A percentile compares a stretch with the other conserved stretches of the same genome.
Evolutionary conservation across 2,113 vertebrate species (phyloP).

Genomic region (Cricetomys ansorgei): DNA sequence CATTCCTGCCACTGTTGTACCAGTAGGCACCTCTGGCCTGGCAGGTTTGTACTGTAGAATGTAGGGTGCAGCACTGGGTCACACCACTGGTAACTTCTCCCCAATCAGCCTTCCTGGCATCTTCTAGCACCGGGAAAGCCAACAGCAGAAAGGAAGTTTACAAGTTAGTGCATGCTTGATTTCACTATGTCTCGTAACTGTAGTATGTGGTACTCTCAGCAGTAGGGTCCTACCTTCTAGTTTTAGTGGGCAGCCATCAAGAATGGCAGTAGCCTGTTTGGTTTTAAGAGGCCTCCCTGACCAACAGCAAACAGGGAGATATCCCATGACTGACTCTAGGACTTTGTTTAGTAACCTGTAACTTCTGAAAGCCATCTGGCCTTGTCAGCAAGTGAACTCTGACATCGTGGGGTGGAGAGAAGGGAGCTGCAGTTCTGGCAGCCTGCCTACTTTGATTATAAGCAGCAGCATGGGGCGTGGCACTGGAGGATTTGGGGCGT

Average conservation of each 20-base stretch:
- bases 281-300: not conserved
- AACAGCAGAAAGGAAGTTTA: not conserved
- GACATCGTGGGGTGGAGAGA: no score
- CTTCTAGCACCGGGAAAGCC: not conserved
- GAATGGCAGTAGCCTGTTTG: not conserved
- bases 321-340: not conserved
- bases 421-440: not conserved
- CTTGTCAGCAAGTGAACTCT: not conserved
- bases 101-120: no score
- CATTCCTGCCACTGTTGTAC: no score
- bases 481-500: no score
- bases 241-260: not conserved
- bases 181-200: not conserved
- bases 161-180: not conserved
- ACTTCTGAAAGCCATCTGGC: not conserved
- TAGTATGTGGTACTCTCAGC: not conserved
- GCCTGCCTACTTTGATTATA: not conserved
- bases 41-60: not conserved
- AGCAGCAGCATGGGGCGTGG: no score
- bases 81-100: not conserved
- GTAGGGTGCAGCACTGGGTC: not conserved
- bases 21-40: not conserved
- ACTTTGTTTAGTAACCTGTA: not conserved
- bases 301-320: not conserved
- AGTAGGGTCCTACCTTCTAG: not conserved